Base-by-base conservation (phyloP, 2,797 vertebrate species). In the Propithecus perrieri region DNA sequence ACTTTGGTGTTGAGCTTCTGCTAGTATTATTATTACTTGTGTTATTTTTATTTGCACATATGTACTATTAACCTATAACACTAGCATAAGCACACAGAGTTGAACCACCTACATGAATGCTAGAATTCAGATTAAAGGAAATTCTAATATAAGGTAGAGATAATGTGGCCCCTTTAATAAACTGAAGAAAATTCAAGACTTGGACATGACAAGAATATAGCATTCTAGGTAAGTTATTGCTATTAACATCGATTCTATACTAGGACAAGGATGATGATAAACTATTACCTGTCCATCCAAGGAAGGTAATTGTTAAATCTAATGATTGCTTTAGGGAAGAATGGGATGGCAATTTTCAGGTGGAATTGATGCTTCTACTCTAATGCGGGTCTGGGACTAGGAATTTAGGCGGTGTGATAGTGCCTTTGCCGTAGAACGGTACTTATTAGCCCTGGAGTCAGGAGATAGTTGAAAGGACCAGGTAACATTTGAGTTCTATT, bases 251-350 rank as follows among this genome's bases (percentile, higher is more conserved):
- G 2, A 92, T 96, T 94, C 79, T 83, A 38, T 46, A 5, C 69
- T 61, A 33, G 67, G 50, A 59, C 17, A 18, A 50, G 35, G 48
- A 91, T 74, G 63, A 81, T 28, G 55, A 94, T 75, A 85, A 97
- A 93, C 65, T 85, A 90, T 78, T 30, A 65, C 8, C 71, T 94
- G 74, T 84, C 89, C 22, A 78, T 84, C 35, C 35, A 76, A 87
- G 43, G 20, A 96, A 96, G n/a, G 55, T 75, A 81, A 93, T 85
- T 90, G 55, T 74, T 94, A 89, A 94, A 91, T 85, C 72, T 88
- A 94, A 94, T 94, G 75, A 89, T 78, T 87, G 50, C 93, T 93
- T 97, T 71, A 85, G 75, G 69, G 65, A 88, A 94, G 71, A 91
- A 72, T 22, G 91, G 41, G 17, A 89, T 83, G 43, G 65, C 28